These are phyloP conservation scores for Hypsibius dujardini DNA, from an alignment of 1,140 invertebrate genomes.

Conservation along the genomic window DNA sequence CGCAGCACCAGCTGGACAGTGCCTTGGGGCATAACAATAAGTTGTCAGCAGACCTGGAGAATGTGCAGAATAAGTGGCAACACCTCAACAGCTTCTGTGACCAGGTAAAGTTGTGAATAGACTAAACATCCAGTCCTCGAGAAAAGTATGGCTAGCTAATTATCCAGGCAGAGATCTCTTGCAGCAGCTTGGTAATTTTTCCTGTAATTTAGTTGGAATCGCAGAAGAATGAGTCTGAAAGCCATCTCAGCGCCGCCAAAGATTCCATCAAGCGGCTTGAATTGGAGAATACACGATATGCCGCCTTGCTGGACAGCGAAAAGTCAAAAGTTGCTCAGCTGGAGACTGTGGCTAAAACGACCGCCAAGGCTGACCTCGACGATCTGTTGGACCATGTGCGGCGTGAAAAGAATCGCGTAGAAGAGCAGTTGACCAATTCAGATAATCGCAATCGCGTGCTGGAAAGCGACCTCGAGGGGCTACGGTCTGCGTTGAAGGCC, in stretches of 20 bases:
- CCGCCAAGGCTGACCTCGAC: slow-evolving; percentile 10
- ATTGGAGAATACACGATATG: slow-evolving; percentile 23
- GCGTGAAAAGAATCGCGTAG: background rate
- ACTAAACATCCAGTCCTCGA: slow-evolving; percentile 21
- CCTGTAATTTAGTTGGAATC: no score
- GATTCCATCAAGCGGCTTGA: slow-evolving; percentile 25
- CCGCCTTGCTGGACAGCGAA: background rate
- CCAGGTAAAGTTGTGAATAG: slow-evolving; percentile 42
- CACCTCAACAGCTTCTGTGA: slow-evolving; percentile 59
- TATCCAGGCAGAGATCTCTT: slow-evolving; percentile 17
- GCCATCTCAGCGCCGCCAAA: slow-evolving; percentile 24
- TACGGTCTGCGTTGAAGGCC: background rate
- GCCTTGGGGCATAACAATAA: slow-evolving; percentile 28
- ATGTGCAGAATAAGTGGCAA: slow-evolving; percentile 56
- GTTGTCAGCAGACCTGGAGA: slow-evolving; percentile 48
- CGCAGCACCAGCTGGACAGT: slow-evolving; percentile 45
- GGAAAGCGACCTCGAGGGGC: background rate
- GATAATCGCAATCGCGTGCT: background rate
- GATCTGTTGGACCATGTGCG: slow-evolving; percentile 1
- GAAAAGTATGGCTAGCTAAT: slow-evolving; percentile 26
- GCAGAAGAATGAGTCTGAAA: slow-evolving; percentile 46
- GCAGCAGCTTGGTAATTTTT: background rate
- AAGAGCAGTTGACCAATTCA: background rate
- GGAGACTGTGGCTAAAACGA: background rate
- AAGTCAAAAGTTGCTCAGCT: background rate